phyloP scores from a whole-genome alignment of 53 echinoderm and acorn worm species.

The Actinopyga echinites region DNA sequence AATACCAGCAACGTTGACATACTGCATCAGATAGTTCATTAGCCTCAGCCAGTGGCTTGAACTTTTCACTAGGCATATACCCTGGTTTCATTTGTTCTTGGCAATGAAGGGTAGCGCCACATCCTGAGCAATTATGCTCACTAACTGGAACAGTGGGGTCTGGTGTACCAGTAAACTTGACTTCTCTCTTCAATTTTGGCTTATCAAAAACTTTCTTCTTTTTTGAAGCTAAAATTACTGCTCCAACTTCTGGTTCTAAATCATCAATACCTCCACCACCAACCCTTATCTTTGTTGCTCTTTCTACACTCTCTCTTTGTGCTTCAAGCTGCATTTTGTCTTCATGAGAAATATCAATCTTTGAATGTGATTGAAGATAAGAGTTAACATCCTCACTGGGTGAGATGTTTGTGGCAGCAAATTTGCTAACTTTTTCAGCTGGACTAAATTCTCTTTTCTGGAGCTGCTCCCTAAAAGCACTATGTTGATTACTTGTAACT shows the following conservation, averaged over 20 bases:
- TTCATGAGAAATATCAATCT: not conserved
- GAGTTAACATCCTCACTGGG: not conserved
- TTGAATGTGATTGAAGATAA: not conserved
- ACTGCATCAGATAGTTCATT: slow-evolving; percentile 57
- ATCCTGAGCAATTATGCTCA: slow-evolving; percentile 76
- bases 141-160: slow-evolving; percentile 65
- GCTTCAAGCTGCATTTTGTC: slow-evolving; percentile 22
- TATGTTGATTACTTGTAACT: too few relatives aligned
- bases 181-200: slow-evolving; percentile 12
- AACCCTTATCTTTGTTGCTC: not conserved
- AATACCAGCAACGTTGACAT: slow-evolving; percentile 85
- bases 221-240: not conserved
- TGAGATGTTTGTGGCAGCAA: not conserved
- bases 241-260: not conserved
- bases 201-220: not conserved
- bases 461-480: not conserved
- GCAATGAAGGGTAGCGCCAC: slow-evolving; percentile 85
- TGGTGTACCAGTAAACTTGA: slow-evolving; percentile 47
- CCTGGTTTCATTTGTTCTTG: slow-evolving; percentile 66
- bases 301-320: slow-evolving; percentile 21
- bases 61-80: slow-evolving; percentile 83
- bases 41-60: slow-evolving; percentile 53
- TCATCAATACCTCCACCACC: not conserved
- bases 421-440: not conserved
- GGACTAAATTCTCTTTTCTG: not conserved